These are phyloP conservation scores for Aselliscus stoliczkanus DNA, from an alignment of 2,797 vertebrate genomes.

Conservation along the genomic window DNA sequence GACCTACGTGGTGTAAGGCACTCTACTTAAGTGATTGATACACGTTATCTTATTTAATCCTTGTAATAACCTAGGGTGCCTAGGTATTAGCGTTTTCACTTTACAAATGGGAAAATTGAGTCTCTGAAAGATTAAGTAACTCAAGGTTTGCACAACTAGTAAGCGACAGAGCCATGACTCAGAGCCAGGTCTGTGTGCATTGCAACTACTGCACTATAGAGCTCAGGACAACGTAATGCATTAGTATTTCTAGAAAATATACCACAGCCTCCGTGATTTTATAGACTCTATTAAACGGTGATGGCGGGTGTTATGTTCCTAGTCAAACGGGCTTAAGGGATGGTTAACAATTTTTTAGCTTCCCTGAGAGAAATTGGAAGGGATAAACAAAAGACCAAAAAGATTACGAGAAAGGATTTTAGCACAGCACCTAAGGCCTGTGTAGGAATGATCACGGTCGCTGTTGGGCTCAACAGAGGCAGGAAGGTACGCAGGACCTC, in stretches of 20 bases:
- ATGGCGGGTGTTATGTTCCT: neutral
- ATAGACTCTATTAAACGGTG: neutral
- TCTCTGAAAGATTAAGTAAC: constrained; percentile 33
- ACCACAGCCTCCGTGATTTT: neutral
- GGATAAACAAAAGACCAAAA: neutral
- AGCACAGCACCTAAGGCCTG: neutral
- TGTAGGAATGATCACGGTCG: neutral
- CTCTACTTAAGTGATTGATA: neutral
- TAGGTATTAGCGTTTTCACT: neutral
- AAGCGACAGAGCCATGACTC: neutral
- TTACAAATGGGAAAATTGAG: neutral
- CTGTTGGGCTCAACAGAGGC: neutral
- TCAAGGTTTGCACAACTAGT: neutral
- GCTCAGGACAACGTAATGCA: neutral
- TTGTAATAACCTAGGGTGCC: neutral
- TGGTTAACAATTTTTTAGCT: neutral
- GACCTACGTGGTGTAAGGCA: neutral
- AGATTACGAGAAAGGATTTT: neutral
- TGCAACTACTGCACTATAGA: neutral
- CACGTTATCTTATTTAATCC: neutral
- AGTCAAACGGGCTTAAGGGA: neutral
- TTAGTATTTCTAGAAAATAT: constrained; percentile 3
- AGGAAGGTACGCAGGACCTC: neutral
- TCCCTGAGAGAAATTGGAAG: neutral
- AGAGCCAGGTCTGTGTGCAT: neutral